Evolutionary conservation across 2,888 invertebrate genomes (phyloP), one percentile per base, ranked within the genome.

Genomic region (Drosophila multiciliata): DNA sequence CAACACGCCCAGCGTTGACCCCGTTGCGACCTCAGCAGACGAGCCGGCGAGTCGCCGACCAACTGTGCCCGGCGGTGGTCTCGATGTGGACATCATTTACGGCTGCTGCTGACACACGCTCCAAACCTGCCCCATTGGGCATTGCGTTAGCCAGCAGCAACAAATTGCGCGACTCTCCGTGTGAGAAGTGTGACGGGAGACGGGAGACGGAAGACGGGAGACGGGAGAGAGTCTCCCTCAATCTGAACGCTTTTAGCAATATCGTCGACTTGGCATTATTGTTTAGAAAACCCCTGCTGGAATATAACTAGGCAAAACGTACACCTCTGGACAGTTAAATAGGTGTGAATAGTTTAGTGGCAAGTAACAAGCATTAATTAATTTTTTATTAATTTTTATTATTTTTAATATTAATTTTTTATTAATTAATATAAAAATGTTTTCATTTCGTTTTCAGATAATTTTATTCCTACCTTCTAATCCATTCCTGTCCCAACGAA

Each of bases 61-160:
- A 32, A 38, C 26, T 40, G 45, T 29, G 45, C 71, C 49, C 63
- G 36, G 58, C 65, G 70, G 81, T 69, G 66, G 78, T 65, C 58
- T 36, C 66, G 49, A 42, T 65, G 57, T 84, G 85, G 83, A 79
- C 90, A 88, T 80, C 88, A 80, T 82, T 90, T 86, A 86, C 87
- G 62, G 63, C 67, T 86, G 84, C 77, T 70, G 85, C 87, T 85
- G 85, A 85, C 85, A 85, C 89, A 78, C 90, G 89, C 87, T 67
- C 53, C 68, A 59, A 86, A 70, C 80, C 75, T 61, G 73, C 75
- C 87, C 83, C 88, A 70, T 75, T 75, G 85, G 83, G 80, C 73
- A 58, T 66, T 76, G 35, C 60, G 65, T 70, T 58, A 59, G 63
- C 71, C 83, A 62, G 48, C 63, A 71, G 79, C 86, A 66, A 59